These are phyloP conservation scores for Fulica atra DNA, from an alignment of 2,113 vertebrate species.

Conservation along the genomic window DNA sequence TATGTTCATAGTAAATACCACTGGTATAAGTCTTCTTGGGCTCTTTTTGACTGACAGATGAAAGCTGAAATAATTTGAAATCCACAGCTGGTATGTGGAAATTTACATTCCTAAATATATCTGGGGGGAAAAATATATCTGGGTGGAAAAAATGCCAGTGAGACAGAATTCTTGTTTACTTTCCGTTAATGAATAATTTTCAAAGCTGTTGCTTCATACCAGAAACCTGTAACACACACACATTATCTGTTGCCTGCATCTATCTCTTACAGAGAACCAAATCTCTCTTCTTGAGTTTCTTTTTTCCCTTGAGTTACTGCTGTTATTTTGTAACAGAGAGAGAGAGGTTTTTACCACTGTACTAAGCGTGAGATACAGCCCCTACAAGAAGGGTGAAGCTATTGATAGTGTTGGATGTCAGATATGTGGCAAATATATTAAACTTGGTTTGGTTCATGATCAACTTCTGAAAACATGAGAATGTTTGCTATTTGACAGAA, in stretches of 20 bases:
- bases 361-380: neutral
- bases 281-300: fast-evolving
- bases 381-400: neutral
- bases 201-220: constrained; percentile 11
- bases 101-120: neutral
- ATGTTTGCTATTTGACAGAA: neutral
- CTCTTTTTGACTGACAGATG: neutral
- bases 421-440: neutral
- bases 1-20: neutral
- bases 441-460: neutral
- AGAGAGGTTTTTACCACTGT: neutral
- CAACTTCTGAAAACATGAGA: neutral
- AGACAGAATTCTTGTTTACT: neutral
- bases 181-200: constrained; percentile 24
- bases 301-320: neutral
- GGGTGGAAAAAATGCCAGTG: neutral
- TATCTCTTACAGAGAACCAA: neutral
- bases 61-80: neutral
- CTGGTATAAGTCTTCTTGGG: neutral
- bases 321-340: neutral
- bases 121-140: too few relatives aligned
- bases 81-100: neutral
- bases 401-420: neutral
- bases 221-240: neutral
- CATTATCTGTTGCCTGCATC: neutral